A percentile compares a stretch with the other conserved stretches of the same genome.
phyloP scores from a whole-genome alignment of 2,113 vertebrate species.

The Tupaia tana region DNA sequence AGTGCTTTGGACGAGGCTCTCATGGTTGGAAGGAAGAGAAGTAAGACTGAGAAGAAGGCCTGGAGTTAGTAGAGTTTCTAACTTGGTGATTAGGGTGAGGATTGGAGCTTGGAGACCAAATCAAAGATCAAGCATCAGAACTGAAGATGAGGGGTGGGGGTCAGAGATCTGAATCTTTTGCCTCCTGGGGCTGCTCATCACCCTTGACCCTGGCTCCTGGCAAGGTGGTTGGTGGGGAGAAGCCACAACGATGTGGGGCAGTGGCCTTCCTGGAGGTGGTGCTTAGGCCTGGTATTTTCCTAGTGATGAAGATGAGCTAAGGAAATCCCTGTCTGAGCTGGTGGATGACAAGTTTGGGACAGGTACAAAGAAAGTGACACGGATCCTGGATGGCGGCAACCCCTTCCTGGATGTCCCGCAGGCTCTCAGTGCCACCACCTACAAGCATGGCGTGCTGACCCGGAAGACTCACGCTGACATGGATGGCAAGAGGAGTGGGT shows the following conservation, averaged over 20 bases:
- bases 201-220: not conserved
- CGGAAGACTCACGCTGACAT: constrained; percentile 98
- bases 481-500: constrained; percentile 98
- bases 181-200: not conserved
- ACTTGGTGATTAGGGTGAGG: constrained; percentile 23
- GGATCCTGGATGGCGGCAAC: constrained; percentile 96
- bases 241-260: not conserved
- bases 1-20: not conserved
- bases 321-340: constrained; percentile 97
- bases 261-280: constrained; percentile 20
- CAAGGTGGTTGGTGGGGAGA: not conserved
- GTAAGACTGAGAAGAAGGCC: not conserved
- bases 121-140: not conserved
- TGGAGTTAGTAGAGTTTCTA: not conserved
- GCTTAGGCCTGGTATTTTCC: constrained; percentile 70
- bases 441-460: constrained; percentile 96
- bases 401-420: constrained; percentile 97
- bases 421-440: constrained; percentile 93
- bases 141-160: not conserved
- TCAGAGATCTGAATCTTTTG: not conserved
- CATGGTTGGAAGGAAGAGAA: constrained; percentile 7
- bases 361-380: constrained; percentile 93
- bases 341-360: constrained; percentile 97
- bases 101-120: not conserved
- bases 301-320: constrained; percentile 97